Evolutionary conservation across 1,140 invertebrate species (phyloP), one percentile per base, ranked within the genome.

Genomic region (Drosophila orosa): DNA sequence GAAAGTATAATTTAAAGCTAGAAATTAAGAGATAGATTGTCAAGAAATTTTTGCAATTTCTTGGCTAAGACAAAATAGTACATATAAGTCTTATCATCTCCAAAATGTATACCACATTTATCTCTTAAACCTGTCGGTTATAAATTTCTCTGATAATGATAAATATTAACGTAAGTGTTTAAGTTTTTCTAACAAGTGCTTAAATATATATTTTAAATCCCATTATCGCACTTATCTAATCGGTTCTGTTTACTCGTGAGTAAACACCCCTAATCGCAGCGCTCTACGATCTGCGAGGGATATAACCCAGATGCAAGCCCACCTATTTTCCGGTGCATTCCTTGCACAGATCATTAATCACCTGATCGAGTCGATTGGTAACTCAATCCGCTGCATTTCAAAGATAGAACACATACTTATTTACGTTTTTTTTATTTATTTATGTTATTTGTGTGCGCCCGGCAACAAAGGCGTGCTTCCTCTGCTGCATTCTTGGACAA

Each of bases 401-500:
- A 25, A 56, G 54, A 58, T 54, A 63, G 47, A 79, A 61, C 40
- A 15, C 3, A 35, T 33, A 40, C 22, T 42, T 66, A 67, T 65
- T 60, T 52, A 15, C n/a, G n/a, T n/a, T n/a, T n/a, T n/a, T n/a
- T n/a, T n/a, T n/a, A n/a, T 65, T 60, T 52, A 15, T 62, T 69
- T 37, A 56, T 29, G 42, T 52, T 35, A 57, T 27, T n/a, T 47
- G 24, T 35, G 31, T 80, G 48, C 57, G 19, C 56, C 42, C 52
- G 45, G 56, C 56, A 61, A 69, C 55, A 44, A 59, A 67, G 73
- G 74, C 60, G 74, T 71, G 63, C 74, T 81, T 74, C 78, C 56
- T 45, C 33, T 59, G 57, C 37, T 63, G 67, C 81, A 85, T 85
- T 85, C 82, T 66, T 74, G 37, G 35, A 58, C 44, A 76, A 50